Conservation (phyloP, 2,797 vertebrate species). For the Micromesistius poutassou region DNA sequence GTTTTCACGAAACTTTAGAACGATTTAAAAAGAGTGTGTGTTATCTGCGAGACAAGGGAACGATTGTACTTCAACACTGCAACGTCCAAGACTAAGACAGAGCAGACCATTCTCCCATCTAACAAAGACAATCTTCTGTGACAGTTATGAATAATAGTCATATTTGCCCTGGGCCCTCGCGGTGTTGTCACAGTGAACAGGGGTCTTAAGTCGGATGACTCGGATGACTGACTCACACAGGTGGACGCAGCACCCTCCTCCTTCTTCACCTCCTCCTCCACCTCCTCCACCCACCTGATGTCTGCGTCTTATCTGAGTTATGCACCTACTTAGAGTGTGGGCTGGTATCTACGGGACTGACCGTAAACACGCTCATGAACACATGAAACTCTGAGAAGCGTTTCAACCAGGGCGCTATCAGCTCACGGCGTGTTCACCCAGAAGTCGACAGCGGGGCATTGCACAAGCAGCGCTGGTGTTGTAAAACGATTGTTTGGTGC, state of each 20-base stretch:
- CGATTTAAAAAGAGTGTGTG: not conserved
- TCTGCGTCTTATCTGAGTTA: conserved; percentile 47
- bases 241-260: not conserved
- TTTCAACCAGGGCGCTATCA: conserved; percentile 26
- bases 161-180: not conserved
- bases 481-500: not conserved
- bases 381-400: conserved; percentile 2
- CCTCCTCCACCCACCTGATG: conserved; percentile 12
- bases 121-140: not conserved
- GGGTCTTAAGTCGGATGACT: not conserved
- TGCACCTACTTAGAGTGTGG: conserved; percentile 6
- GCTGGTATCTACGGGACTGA: conserved; percentile 24
- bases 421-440: not conserved
- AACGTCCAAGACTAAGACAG: not conserved
- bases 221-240: not conserved
- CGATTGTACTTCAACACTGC: not conserved
- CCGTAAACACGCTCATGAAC: conserved; percentile 18
- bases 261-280: not conserved
- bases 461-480: conserved; percentile 13
- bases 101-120: not conserved
- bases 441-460: conserved; percentile 8
- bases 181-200: not conserved
- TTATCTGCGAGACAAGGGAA: not conserved
- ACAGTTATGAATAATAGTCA: not conserved
- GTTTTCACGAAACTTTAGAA: not conserved